Conservation (phyloP, 2,797 vertebrate species). For the Labroides dimidiatus region DNA sequence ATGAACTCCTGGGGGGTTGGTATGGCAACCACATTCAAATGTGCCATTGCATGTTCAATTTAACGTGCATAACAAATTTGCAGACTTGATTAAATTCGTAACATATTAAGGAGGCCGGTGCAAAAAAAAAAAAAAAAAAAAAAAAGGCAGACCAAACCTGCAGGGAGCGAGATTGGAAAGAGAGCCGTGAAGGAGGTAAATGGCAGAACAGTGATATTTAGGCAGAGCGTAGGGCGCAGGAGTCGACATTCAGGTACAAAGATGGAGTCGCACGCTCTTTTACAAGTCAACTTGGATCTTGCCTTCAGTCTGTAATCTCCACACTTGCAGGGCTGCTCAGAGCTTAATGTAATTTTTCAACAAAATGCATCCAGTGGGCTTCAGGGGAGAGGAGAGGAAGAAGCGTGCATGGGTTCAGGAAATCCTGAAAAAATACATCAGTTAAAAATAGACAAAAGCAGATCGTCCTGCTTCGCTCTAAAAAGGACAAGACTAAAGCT, state of each 20-base stretch:
- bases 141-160: constrained; percentile 47
- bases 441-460: constrained; percentile 36
- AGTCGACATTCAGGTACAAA: constrained; percentile 53
- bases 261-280: constrained; percentile 52
- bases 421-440: constrained; percentile 31
- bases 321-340: constrained; percentile 44
- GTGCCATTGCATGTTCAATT: constrained; percentile 86
- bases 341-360: constrained; percentile 55
- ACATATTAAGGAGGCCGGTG: constrained; percentile 73
- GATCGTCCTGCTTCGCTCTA: constrained; percentile 5
- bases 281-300: constrained; percentile 50
- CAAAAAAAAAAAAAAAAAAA: constrained; percentile 14
- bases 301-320: constrained; percentile 53
- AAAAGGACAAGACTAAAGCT: constrained; percentile 11
- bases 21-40: constrained; percentile 95
- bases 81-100: constrained; percentile 83
- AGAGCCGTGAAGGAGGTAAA: constrained; percentile 42
- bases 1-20: constrained; percentile 98
- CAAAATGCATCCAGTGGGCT: constrained; percentile 51
- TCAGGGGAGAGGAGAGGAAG: constrained; percentile 28
- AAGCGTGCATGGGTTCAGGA: constrained; percentile 53
- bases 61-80: constrained; percentile 83
- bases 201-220: constrained; percentile 55
- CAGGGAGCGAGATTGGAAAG: constrained; percentile 51
- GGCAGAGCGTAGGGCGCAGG: constrained; percentile 34